Base-by-base conservation (phyloP, 2,888 invertebrate genomes). In the Himalopsyche anomala region DNA sequence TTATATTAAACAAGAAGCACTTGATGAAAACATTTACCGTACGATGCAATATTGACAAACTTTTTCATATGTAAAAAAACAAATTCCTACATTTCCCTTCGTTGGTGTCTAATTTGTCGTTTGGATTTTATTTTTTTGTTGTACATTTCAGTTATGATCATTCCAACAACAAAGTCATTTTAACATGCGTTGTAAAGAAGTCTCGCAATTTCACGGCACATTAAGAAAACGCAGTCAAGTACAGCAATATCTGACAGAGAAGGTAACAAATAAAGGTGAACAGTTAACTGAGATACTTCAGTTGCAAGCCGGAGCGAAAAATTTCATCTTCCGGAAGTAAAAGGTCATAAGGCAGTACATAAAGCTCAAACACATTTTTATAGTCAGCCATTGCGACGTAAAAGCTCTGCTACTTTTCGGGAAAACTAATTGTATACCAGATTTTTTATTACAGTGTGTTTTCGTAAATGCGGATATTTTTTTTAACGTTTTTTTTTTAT, bases 281-380 rank as follows among this genome's bases (percentile, higher is more conserved):
- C 62, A 62, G 62, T 62, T 19, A 19, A 62, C 62, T 62, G 62
- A 62, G 62, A 62, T 62, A 62, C 62, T 62, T 62, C 19, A 19
- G 62, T 62, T 62, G 62, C 62, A 62, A 62, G 19, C 62, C 62
- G 62, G 0, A 62, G 62, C 62, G 62, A 62, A 62, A n/a, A 62
- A 62, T 62, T 62, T 62, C 62, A 62, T 62, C 62, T 62, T 19
- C 62, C 62, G 62, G 11, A 62, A 19, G 62, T 62, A 9, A 62
- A 62, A 62, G 62, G 19, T 62, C 62, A 62, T 62, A 19, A 19
- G 62, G 62, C 2, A 12, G 62, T 62, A 19, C 62, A 28, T 62
- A 62, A 62, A 62, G 19, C 62, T 62, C 62, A 62, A n/a, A 62
- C n/a, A 62, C 62, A 62, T 19, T 62, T 62, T 62, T 62, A 62